phyloP scores from a whole-genome alignment of 2,113 vertebrate genomes.

The Pandion haliaetus region DNA sequence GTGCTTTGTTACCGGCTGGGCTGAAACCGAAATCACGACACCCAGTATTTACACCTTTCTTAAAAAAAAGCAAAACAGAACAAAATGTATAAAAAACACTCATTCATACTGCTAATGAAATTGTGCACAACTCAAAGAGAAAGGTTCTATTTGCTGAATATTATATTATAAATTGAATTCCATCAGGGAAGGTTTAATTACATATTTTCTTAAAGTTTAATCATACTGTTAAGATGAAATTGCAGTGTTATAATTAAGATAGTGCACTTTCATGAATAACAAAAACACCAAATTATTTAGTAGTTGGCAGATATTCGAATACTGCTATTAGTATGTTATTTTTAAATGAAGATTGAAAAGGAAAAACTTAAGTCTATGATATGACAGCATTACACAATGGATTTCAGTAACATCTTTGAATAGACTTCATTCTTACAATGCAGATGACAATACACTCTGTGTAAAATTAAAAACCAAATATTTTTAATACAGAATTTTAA shows the following conservation, averaged over 20 bases:
- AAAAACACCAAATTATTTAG: background rate
- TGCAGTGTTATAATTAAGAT: background rate
- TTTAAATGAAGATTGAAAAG: background rate
- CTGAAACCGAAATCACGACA: too few relatives aligned
- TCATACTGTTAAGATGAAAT: background rate
- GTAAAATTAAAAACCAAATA: background rate
- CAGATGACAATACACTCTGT: background rate
- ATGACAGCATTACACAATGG: background rate
- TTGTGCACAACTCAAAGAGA: background rate
- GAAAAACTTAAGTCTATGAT: background rate
- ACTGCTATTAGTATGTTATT: background rate
- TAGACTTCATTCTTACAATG: background rate
- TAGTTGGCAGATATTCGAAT: background rate
- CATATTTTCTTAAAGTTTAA: constrained; percentile 4
- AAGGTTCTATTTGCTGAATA: background rate
- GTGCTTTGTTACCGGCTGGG: too few relatives aligned
- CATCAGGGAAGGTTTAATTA: background rate
- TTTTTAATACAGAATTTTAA: background rate
- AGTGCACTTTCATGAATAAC: background rate
- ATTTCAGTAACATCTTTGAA: background rate
- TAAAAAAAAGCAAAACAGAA: background rate
- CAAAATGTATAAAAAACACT: background rate
- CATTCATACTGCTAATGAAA: background rate
- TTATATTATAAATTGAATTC: background rate
- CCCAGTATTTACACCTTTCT: background rate